A percentile compares a stretch with the other conserved stretches of the same genome.
phyloP scores from a whole-genome alignment of 2,888 invertebrate species.

The Aphidius colemani region DNA sequence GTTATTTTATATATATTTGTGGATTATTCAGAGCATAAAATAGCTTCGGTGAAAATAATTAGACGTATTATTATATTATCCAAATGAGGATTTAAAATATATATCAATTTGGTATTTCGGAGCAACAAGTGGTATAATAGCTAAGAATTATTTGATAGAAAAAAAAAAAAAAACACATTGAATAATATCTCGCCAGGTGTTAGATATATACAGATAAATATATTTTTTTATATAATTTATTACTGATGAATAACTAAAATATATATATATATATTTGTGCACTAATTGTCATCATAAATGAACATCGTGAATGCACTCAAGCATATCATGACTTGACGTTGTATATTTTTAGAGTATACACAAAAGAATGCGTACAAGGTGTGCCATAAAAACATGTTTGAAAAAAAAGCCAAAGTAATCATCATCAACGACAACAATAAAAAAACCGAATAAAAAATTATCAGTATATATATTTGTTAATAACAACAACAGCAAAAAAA shows the following conservation, averaged over 20 bases:
- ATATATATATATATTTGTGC: conserved; percentile 21
- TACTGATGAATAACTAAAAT: conserved; percentile 11
- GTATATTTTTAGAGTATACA: conserved; percentile 8
- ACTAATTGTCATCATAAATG: conserved; percentile 22
- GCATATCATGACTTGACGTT: conserved; percentile 15
- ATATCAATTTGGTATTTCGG: too few species aligned
- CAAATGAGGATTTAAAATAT: too few species aligned
- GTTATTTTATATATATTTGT: conserved; percentile 26
- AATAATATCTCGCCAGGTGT: not conserved
- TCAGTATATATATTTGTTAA: conserved; percentile 3
- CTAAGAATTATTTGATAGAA: too few species aligned
- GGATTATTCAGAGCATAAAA: conserved; percentile 58
- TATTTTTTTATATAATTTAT: conserved; percentile 1
- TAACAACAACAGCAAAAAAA: not conserved
- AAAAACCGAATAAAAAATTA: not conserved
- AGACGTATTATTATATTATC: conserved; percentile 17
- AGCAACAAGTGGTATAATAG: too few species aligned
- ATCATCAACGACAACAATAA: not conserved
- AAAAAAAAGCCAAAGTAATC: not conserved
- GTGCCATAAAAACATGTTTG: conserved; percentile 3
- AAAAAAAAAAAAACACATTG: too few species aligned
- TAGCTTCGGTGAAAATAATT: conserved; percentile 49
- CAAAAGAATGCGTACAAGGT: conserved; percentile 11
- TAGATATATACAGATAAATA: not conserved
- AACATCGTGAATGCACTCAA: conserved; percentile 5